phyloP scores from a whole-genome alignment of 2,797 vertebrate genomes.

The Neosalanx taihuensis region DNA sequence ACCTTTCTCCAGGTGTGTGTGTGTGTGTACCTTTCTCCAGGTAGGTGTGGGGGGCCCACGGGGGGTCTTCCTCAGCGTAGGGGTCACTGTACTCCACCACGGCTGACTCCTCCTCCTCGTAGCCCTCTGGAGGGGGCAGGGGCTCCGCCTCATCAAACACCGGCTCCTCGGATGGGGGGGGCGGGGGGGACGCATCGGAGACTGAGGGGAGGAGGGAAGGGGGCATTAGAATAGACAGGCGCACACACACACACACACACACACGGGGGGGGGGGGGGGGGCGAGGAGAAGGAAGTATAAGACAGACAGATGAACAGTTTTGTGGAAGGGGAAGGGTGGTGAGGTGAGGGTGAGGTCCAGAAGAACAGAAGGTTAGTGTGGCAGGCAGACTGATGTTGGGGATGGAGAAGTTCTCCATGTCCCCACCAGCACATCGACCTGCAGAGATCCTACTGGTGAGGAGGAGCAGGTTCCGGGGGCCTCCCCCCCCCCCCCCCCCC shows the following conservation, averaged over 20 bases:
- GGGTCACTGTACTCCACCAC: conserved; percentile 94
- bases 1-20: too few species aligned
- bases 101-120: conserved; percentile 86
- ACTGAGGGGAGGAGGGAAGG: conserved; percentile 61
- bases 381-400: conserved; percentile 17
- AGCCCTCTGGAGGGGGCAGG: conserved; percentile 82
- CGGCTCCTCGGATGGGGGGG: conserved; percentile 75
- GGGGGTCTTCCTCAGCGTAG: conserved; percentile 92
- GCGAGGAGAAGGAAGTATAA: conserved; percentile 16
- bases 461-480: background rate
- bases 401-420: background rate
- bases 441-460: background rate
- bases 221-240: background rate
- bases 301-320: background rate
- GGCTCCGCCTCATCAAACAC: conserved; percentile 74
- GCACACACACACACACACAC: background rate
- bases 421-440: background rate
- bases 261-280: conserved; percentile 14
- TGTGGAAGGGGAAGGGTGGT: background rate
- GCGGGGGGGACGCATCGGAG: conserved; percentile 82
- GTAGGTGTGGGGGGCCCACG: conserved; percentile 90
- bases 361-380: conserved; percentile 30
- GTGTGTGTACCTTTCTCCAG: conserved; percentile 85
- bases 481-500: too few species aligned
- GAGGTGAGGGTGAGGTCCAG: background rate